phyloP scores from a whole-genome alignment of 2,113 vertebrate genomes.

The Scatophagus argus region DNA sequence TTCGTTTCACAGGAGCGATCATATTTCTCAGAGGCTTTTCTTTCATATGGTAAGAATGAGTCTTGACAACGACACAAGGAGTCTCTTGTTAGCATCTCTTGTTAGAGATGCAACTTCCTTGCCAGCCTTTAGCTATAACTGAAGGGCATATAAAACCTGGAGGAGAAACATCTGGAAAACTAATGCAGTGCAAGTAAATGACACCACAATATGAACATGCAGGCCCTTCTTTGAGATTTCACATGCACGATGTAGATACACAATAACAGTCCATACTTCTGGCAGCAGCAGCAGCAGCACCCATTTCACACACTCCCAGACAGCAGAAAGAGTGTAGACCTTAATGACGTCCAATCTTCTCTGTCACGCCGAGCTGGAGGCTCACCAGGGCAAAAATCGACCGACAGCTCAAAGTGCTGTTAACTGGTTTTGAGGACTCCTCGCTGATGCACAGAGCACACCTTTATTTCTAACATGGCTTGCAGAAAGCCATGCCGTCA shows the following conservation, averaged over 20 bases:
- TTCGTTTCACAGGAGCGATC: conserved; percentile 97
- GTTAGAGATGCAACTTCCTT: conserved; percentile 49
- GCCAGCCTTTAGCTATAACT: conserved; percentile 47
- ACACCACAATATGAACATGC: conserved; percentile 62
- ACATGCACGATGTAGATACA: conserved; percentile 69
- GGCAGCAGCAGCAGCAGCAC: conserved; percentile 76
- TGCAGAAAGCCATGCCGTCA: conserved; percentile 43
- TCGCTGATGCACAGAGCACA: conserved; percentile 70
- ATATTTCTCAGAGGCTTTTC: conserved; percentile 94
- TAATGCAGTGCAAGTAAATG: conserved; percentile 49
- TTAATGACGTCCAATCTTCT: conserved; percentile 84
- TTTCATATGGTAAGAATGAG: conserved; percentile 89
- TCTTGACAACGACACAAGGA: conserved; percentile 88
- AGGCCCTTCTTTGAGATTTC: conserved; percentile 54
- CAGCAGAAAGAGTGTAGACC: conserved; percentile 69
- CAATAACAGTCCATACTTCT: conserved; percentile 64
- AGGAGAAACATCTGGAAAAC: conserved; percentile 56
- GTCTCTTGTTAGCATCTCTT: conserved; percentile 55
- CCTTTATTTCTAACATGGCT: conserved; percentile 65
- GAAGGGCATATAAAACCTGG: conserved; percentile 27
- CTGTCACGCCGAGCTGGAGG: conserved; percentile 78
- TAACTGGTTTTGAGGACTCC: conserved; percentile 72
- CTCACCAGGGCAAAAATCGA: conserved; percentile 79
- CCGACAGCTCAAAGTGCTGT: conserved; percentile 78
- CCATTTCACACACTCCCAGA: conserved; percentile 73